phyloP scores from a whole-genome alignment of 2,113 vertebrate species.

The Sisor rabdophorus region DNA sequence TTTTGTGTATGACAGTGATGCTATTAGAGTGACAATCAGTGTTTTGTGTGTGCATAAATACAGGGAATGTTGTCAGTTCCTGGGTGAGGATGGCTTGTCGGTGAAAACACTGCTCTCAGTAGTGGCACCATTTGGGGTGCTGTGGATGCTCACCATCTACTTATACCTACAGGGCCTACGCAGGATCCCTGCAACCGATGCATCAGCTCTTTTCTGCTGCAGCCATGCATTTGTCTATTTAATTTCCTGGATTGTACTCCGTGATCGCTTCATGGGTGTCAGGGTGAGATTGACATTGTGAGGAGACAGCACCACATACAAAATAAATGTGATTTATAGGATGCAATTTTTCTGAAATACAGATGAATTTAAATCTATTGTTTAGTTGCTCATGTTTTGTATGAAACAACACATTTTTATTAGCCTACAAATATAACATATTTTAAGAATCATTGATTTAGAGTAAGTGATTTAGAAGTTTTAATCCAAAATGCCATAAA shows the following conservation, averaged over 20 bases:
- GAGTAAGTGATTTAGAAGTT: no score
- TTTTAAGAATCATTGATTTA: no score
- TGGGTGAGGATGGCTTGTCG: constrained; percentile 81
- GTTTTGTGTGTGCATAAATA: constrained; percentile 38
- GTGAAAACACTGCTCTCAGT: constrained; percentile 79
- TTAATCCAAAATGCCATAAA: no score
- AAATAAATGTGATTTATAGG: background rate
- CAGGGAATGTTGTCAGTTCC: constrained; percentile 82
- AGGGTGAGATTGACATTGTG: constrained; percentile 40
- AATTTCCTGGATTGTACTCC: constrained; percentile 84
- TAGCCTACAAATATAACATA: background rate
- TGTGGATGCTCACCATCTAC: constrained; percentile 85
- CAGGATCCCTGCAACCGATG: constrained; percentile 81
- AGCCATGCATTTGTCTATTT: constrained; percentile 86
- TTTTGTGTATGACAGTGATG: background rate
- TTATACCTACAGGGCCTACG: constrained; percentile 84
- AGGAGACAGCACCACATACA: constrained; percentile 16
- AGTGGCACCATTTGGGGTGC: constrained; percentile 80
- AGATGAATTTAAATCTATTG: no score
- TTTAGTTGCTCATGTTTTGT: background rate
- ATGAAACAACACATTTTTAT: background rate
- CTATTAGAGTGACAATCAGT: background rate
- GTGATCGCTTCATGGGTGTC: constrained; percentile 82
- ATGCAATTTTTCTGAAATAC: no score
- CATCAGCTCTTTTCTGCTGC: constrained; percentile 84